Evolutionary conservation across 2,888 invertebrate genomes (phyloP), one percentile per base, ranked within the genome.

Genomic region (Busseola fusca): DNA sequence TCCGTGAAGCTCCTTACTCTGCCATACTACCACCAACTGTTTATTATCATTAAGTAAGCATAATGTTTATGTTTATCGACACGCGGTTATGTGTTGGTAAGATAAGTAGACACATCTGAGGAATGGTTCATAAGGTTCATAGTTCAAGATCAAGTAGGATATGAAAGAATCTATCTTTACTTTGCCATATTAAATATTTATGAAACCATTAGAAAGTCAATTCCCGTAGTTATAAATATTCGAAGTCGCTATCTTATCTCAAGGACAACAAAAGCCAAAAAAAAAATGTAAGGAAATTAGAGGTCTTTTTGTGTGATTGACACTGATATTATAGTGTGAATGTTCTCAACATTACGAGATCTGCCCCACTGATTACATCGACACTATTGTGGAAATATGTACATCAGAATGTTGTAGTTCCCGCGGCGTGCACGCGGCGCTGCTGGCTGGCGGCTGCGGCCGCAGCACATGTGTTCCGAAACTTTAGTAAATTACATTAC

Each of bases 321-420:
- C 12, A 40, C 40, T 14, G 40, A 14, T 9, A 37, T 40, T 14
- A 14, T 12, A 40, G 14, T 40, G 40, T 40, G 40, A 40, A 40
- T 14, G 40, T 40, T 40, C 40, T 40, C 14, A 40, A 40, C 12
- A 40, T 40, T 3, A 40, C 14, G 40, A 40, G 40, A 40, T 14
- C 3, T 40, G 40, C 40, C 37, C 37, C 37, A 14, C 40, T 27
- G 10, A 45, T 62, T 48, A 42, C 21, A 30, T 57, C 27, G 37
- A 70, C 27, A 42, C 5, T 9, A 60, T 72, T 62, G n/a, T 52
- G 48, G 52, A 52, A 71, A 60, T 30, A 21, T 59, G 10, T 37
- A 52, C 14, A 60, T 27, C 21, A 50, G 21, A 58, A 40, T 30
- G 16, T 40, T 50, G 72, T 42, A 16, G 25, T 21, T 59, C 14